These are phyloP conservation scores for Iguana delicatissima DNA, from an alignment of 2,797 vertebrate genomes.

Conservation along the genomic window DNA sequence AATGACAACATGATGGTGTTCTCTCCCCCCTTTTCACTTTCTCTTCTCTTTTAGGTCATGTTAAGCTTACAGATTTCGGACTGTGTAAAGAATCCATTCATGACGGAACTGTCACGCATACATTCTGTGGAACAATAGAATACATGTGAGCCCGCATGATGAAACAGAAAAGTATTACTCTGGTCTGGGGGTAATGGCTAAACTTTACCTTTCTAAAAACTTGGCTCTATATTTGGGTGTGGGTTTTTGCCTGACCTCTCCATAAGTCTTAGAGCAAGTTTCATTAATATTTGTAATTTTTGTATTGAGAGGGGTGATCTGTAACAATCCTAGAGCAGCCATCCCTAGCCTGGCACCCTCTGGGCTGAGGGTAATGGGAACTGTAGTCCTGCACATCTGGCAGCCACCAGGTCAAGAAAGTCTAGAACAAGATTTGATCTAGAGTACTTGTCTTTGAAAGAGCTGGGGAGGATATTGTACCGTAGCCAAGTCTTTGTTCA, in stretches of 20 bases:
- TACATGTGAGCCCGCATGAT: conserved; percentile 91
- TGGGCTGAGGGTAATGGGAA: no score
- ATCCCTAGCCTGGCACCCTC: neutral
- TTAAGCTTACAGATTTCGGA: conserved; percentile 96
- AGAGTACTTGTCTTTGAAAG: neutral
- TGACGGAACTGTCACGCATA: conserved; percentile 98
- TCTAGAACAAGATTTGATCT: no score
- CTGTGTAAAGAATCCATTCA: conserved; percentile 99
- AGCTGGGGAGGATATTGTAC: neutral
- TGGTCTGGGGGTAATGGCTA: conserved; percentile 74
- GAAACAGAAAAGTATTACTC: conserved; percentile 71
- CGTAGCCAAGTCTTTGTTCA: neutral
- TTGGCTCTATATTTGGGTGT: conserved; percentile 34
- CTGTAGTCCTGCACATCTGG: neutral
- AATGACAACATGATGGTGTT: neutral
- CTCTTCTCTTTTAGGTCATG: conserved; percentile 85
- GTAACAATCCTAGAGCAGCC: no score
- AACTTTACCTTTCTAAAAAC: conserved; percentile 67
- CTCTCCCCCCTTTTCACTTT: neutral
- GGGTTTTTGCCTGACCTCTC: neutral
- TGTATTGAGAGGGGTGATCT: neutral
- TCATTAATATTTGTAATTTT: neutral
- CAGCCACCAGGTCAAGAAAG: no score
- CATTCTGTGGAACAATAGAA: conserved; percentile 99
- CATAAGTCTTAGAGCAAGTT: neutral